Conservation (phyloP, 2,888 invertebrate genomes). For the Invenusta paracnida region DNA sequence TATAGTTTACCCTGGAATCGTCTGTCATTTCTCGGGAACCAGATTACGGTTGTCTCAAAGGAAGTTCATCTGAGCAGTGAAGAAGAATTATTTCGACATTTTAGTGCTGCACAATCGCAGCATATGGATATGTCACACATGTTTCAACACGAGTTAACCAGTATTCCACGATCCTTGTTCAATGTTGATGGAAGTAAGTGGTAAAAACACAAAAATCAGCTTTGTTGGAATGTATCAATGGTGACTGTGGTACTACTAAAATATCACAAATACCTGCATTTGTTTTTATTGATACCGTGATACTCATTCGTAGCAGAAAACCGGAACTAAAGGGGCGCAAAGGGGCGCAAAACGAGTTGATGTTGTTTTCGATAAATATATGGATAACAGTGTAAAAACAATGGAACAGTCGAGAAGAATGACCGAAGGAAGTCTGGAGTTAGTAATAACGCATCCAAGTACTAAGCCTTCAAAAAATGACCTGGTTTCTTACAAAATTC, state of each 20-base stretch:
- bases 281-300: background rate
- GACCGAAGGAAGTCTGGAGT: slow-evolving; percentile 27
- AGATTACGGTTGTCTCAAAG: background rate
- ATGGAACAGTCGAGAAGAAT: slow-evolving; percentile 13
- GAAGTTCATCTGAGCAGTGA: background rate
- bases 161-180: slow-evolving; percentile 29
- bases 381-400: slow-evolving; percentile 22
- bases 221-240: slow-evolving; percentile 18
- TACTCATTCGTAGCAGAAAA: slow-evolving; percentile 11
- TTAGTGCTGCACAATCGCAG: slow-evolving; percentile 20
- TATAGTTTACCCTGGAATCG: slow-evolving; percentile 10
- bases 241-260: slow-evolving; percentile 13
- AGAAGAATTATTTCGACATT: slow-evolving; percentile 22
- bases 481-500: background rate
- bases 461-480: background rate
- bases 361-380: slow-evolving; percentile 14
- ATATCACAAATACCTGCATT: background rate
- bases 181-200: background rate
- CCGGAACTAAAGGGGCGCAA: background rate
- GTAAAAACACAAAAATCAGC: slow-evolving; percentile 4
- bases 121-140: slow-evolving; percentile 4
- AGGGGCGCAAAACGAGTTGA: slow-evolving; percentile 6
- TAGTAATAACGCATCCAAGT: slow-evolving; percentile 22
- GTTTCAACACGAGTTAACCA: background rate
- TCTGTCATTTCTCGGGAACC: background rate